Conservation (phyloP, 23 tunicate genomes). For the Ciona savignyi region DNA sequence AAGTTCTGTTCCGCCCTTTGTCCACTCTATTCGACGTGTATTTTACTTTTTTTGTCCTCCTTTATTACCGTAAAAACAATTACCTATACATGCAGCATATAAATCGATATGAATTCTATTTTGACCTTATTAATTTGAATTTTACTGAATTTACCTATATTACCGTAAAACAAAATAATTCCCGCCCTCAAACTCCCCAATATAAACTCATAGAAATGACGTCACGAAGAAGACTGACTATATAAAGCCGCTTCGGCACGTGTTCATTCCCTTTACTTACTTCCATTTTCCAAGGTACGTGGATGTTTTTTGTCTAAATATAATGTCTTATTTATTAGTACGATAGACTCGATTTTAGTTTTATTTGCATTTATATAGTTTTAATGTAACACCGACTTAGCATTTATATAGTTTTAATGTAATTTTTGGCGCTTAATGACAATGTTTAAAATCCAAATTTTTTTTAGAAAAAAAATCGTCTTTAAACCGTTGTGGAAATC, state of each 20-base stretch:
- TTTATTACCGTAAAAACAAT: neutral
- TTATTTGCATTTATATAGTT: no score
- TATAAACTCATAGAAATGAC: neutral
- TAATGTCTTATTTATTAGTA: neutral
- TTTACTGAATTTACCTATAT: neutral
- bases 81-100: neutral
- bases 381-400: no score
- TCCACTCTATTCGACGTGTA: no score
- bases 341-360: no score
- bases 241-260: neutral
- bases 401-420: no score
- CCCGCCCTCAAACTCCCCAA: neutral
- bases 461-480: no score
- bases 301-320: neutral
- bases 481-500: slow-evolving; percentile 75
- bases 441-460: neutral
- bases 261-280: neutral
- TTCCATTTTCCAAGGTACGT: neutral
- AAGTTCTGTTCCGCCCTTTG: no score
- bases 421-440: neutral
- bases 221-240: neutral
- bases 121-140: no score
- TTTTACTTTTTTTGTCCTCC: no score
- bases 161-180: no score
- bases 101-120: neutral